Evolutionary conservation across 2,113 vertebrate genomes (phyloP).

Genomic region (Tursiops truncatus): DNA sequence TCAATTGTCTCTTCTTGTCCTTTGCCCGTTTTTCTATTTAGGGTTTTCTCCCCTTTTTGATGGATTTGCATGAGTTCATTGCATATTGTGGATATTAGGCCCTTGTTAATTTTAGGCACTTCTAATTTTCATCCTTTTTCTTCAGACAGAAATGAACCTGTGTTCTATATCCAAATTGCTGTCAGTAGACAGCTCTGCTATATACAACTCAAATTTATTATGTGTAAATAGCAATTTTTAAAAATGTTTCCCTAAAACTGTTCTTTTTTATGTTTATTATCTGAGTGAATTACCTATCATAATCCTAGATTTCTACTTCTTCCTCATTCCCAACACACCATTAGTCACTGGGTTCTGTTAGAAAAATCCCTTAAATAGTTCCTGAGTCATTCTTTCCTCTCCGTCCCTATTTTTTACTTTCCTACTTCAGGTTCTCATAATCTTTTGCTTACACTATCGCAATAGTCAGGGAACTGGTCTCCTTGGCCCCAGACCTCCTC

Average conservation of each 20-base stretch:
- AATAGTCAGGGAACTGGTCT: background rate
- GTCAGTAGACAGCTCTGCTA: background rate
- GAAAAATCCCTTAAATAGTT: background rate
- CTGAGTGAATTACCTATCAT: background rate
- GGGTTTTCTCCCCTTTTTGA: background rate
- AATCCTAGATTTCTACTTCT: background rate
- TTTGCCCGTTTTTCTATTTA: background rate
- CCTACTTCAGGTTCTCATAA: background rate
- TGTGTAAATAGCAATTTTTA: background rate
- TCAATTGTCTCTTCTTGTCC: background rate
- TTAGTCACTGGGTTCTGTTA: background rate
- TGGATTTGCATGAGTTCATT: background rate
- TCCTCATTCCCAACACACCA: background rate
- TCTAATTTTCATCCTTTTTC: constrained; percentile 7
- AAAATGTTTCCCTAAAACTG: background rate
- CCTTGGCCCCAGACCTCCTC: background rate
- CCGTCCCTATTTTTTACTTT: background rate
- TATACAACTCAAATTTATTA: background rate
- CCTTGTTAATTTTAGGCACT: background rate
- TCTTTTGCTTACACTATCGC: background rate
- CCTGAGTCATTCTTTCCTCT: background rate
- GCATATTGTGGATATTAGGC: background rate
- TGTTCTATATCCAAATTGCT: background rate
- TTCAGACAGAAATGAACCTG: background rate
- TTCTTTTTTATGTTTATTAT: background rate